Conservation (phyloP, 2,888 invertebrate genomes). For the Drosophila mayaguana region DNA sequence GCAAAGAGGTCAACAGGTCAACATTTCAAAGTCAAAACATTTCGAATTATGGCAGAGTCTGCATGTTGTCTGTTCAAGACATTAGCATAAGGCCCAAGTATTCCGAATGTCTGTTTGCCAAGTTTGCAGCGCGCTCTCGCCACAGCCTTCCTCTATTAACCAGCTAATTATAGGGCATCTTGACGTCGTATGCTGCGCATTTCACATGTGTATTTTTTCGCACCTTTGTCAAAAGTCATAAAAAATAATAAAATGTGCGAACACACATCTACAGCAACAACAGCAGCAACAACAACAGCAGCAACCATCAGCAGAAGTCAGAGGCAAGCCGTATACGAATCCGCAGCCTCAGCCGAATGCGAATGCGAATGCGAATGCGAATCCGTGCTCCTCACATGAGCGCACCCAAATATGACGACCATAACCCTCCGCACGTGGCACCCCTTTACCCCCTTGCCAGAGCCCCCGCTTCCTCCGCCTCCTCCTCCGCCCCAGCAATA, state of each 20-base stretch:
- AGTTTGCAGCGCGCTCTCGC: background rate
- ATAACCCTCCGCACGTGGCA: constrained; percentile 17
- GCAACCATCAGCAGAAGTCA: constrained; percentile 21
- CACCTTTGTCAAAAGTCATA: constrained; percentile 75
- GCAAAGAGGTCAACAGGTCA: background rate
- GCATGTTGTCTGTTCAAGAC: background rate
- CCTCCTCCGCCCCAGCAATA: constrained; percentile 10
- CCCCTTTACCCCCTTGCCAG: background rate
- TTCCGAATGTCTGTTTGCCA: too few relatives aligned
- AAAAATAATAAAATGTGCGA: constrained; percentile 79
- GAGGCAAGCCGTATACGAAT: constrained; percentile 31
- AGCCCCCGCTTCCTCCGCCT: background rate
- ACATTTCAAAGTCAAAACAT: background rate
- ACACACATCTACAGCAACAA: constrained; percentile 59
- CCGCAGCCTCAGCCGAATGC: constrained; percentile 41
- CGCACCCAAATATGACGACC: constrained; percentile 71
- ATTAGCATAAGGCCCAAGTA: background rate
- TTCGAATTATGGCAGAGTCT: background rate
- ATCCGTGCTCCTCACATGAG: constrained; percentile 72
- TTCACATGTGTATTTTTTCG: constrained; percentile 35
- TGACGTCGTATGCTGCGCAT: constrained; percentile 18
- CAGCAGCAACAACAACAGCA: constrained; percentile 37
- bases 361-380: constrained; percentile 42
- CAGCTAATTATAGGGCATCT: constrained; percentile 44
- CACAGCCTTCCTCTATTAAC: background rate